Evolutionary conservation across 2,797 vertebrate species (phyloP).

Genomic region (Argyrosomus regius): DNA sequence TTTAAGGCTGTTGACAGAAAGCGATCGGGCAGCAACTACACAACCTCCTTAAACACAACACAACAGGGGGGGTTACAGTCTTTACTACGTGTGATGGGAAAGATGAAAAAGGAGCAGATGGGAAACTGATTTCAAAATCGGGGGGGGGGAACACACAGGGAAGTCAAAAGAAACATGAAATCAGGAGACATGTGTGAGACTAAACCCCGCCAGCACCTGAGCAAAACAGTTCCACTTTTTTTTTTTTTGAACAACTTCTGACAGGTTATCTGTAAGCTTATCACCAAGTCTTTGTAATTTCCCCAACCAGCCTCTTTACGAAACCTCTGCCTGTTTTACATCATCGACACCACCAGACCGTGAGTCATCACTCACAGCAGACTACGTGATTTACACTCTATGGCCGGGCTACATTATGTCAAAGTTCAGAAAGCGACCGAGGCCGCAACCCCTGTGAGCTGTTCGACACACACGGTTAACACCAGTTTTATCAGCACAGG

Average conservation of each 20-base stretch:
- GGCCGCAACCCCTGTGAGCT: constrained; percentile 19
- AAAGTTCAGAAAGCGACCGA: constrained; percentile 19
- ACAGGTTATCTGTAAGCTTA: constrained; percentile 1
- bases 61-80: constrained; percentile 36
- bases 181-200: background rate
- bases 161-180: constrained; percentile 1
- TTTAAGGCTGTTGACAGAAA: constrained; percentile 65
- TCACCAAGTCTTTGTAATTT: constrained; percentile 24
- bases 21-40: constrained; percentile 44
- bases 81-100: constrained; percentile 25
- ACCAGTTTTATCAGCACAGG: constrained; percentile 39
- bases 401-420: constrained; percentile 8
- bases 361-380: constrained; percentile 40
- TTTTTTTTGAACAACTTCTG: constrained; percentile 4
- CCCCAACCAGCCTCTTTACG: constrained; percentile 17
- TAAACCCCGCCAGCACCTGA: background rate
- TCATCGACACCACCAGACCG: constrained; percentile 28
- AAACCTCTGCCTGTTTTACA: constrained; percentile 29
- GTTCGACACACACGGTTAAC: constrained; percentile 33
- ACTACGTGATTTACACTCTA: constrained; percentile 26
- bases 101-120: constrained; percentile 27
- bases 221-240: background rate
- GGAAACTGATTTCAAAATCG: background rate
- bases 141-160: background rate
- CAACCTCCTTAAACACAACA: constrained; percentile 56